A percentile compares a stretch with the other conserved stretches of the same genome.
Conservation (phyloP, 2,888 invertebrate genomes). For the Drosophila mercatorum region DNA sequence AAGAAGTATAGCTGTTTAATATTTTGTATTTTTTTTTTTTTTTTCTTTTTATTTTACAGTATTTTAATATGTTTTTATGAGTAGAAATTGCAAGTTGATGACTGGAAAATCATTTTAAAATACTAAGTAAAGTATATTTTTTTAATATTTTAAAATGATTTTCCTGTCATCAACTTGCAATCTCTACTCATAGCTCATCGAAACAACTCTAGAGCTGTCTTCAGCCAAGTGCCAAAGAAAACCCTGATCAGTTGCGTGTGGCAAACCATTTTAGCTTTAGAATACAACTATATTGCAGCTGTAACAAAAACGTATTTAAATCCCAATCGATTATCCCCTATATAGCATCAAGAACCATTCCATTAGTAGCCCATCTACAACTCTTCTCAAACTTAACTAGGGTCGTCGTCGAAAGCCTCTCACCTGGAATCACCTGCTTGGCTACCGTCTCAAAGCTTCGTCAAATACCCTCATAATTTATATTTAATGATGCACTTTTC, state of each 20-base stretch:
- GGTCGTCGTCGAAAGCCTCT: neutral
- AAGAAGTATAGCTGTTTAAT: no score
- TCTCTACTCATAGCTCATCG: no score
- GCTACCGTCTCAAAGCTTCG: conserved; percentile 61
- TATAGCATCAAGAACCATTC: neutral
- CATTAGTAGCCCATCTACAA: neutral
- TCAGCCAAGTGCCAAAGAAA: neutral
- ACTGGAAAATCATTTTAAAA: no score
- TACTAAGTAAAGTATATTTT: no score
- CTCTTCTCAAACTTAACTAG: neutral
- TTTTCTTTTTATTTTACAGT: no score
- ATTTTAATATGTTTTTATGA: no score
- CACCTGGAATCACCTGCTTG: conserved; percentile 25
- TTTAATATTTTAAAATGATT: no score
- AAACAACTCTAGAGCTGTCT: neutral
- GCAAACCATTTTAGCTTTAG: neutral
- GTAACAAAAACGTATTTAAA: neutral
- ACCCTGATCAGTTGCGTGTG: neutral
- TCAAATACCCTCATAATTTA: conserved; percentile 71
- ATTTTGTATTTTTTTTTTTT: no score
- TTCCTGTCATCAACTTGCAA: neutral
- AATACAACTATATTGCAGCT: neutral
- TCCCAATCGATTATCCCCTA: neutral
- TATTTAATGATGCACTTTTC: conserved; percentile 71
- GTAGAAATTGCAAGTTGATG: no score